Conservation (phyloP, 2,888 invertebrate species). For the Hipparchia semele region DNA sequence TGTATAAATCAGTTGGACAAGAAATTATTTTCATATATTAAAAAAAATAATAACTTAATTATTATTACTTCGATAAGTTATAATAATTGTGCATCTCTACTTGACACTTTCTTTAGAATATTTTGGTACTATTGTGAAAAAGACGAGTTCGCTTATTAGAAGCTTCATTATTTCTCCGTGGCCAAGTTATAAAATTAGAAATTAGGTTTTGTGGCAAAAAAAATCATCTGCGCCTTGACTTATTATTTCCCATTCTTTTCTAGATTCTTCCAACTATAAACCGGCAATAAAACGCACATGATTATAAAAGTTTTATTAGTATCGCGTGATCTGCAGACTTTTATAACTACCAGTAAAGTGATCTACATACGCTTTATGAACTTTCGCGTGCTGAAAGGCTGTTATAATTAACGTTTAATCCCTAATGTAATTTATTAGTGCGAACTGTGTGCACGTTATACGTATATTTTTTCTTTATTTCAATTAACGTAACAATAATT, state of each 20-base stretch:
- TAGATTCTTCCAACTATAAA: not conserved
- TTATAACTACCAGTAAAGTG: conserved; percentile 13
- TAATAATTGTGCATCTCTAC: too few species aligned
- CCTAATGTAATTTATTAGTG: conserved; percentile 23
- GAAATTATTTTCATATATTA: too few species aligned
- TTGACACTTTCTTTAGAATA: too few species aligned
- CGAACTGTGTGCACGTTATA: conserved; percentile 16
- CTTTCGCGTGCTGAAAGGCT: conserved; percentile 32
- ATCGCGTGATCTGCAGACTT: conserved; percentile 25
- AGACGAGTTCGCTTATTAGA: too few species aligned
- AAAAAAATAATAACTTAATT: too few species aligned
- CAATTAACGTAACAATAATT: not conserved
- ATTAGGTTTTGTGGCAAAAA: too few species aligned
- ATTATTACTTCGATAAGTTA: too few species aligned
- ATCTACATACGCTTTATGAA: conserved; percentile 21
- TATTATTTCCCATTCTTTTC: not conserved
- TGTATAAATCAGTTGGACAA: too few species aligned
- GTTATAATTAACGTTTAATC: conserved; percentile 30
- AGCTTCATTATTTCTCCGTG: too few species aligned
- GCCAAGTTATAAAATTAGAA: too few species aligned
- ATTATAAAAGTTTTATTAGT: conserved; percentile 22
- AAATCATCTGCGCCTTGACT: too few species aligned
- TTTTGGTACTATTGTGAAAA: too few species aligned
- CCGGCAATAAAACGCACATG: not conserved
- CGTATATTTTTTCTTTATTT: not conserved